Conservation (phyloP, 2,888 invertebrate genomes). For the Perdita meconis region DNA sequence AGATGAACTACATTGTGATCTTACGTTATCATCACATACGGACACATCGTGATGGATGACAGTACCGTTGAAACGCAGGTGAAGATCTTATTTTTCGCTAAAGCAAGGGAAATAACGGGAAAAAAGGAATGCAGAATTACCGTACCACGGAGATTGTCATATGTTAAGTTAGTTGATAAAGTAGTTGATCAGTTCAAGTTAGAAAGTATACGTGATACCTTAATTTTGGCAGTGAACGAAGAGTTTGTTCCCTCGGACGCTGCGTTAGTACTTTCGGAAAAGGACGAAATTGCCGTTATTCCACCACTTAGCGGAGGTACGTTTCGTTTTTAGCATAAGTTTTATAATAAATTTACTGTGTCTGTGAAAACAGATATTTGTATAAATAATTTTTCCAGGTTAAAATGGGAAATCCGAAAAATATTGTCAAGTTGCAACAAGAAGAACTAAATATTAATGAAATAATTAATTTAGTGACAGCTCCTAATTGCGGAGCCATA, state of each 20-base stretch:
- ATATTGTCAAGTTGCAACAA: constrained; percentile 88
- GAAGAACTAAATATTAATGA: constrained; percentile 89
- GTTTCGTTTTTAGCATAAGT: constrained; percentile 60
- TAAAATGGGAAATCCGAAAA: constrained; percentile 85
- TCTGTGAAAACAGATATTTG: constrained; percentile 26
- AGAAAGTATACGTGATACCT: constrained; percentile 87
- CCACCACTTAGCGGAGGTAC: constrained; percentile 97
- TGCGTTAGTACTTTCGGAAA: constrained; percentile 86
- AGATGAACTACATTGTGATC: constrained; percentile 9
- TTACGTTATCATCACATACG: not conserved
- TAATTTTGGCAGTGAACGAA: constrained; percentile 94
- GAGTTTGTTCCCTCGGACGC: constrained; percentile 87
- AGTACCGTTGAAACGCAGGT: constrained; percentile 79
- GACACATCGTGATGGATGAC: constrained; percentile 49
- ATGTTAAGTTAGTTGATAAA: constrained; percentile 86
- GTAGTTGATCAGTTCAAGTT: constrained; percentile 88
- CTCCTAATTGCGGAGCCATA: constrained; percentile 93
- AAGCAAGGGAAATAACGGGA: constrained; percentile 93
- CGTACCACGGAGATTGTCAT: constrained; percentile 86
- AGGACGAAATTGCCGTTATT: constrained; percentile 95
- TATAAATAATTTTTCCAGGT: constrained; percentile 69
- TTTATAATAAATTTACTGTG: not conserved
- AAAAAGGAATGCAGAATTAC: constrained; percentile 86
- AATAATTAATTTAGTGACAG: constrained; percentile 88
- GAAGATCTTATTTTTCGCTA: constrained; percentile 94